Evolutionary conservation across 2,113 vertebrate genomes (phyloP).

Genomic region (Nerophis lumbriciformis): DNA sequence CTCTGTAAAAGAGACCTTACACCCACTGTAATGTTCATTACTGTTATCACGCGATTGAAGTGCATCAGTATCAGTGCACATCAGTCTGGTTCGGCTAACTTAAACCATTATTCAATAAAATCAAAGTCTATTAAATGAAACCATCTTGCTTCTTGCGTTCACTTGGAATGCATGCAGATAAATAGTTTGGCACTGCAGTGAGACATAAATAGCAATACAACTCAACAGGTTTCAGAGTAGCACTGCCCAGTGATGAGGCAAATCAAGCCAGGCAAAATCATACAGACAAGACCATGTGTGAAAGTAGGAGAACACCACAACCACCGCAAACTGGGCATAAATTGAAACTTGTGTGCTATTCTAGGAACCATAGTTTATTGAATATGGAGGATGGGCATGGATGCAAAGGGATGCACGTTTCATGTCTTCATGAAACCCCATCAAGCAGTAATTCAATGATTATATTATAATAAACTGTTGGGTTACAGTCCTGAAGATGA

Average conservation of each 20-base stretch:
- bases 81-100: too few relatives aligned
- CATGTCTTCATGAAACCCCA: neutral
- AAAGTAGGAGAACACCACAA: constrained; percentile 11
- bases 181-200: constrained; percentile 26
- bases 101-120: too few relatives aligned
- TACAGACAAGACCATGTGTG: constrained; percentile 12
- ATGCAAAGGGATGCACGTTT: neutral
- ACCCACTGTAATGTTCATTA: too few relatives aligned
- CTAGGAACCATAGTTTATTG: neutral
- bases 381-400: neutral
- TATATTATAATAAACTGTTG: neutral
- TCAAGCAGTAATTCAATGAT: neutral
- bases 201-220: constrained; percentile 22
- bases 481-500: neutral
- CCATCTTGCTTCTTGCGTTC: too few relatives aligned
- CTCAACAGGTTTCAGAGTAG: constrained; percentile 24
- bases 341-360: neutral
- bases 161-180: constrained; percentile 30
- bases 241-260: constrained; percentile 28
- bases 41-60: too few relatives aligned
- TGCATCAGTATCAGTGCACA: too few relatives aligned
- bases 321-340: neutral
- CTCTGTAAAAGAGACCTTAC: too few relatives aligned
- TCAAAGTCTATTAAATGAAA: too few relatives aligned
- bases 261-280: constrained; percentile 24